Conservation (phyloP, 2,113 vertebrate species). For the Percina caprodes region DNA sequence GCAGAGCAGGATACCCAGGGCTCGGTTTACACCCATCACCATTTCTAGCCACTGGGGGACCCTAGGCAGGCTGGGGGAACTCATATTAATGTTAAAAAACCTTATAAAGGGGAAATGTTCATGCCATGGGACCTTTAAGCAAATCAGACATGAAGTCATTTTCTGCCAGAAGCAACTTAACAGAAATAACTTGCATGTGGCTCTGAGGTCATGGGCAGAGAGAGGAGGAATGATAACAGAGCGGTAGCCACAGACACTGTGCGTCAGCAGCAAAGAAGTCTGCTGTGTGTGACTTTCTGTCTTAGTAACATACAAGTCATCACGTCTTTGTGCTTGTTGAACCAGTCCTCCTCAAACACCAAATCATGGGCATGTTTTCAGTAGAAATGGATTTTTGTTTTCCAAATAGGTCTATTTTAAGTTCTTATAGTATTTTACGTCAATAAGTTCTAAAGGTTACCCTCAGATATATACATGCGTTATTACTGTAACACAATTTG, state of each 20-base stretch:
- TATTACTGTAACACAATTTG: too few relatives aligned
- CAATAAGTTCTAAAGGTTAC: too few relatives aligned
- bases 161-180: slow-evolving; percentile 72
- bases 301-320: slow-evolving; percentile 41
- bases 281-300: slow-evolving; percentile 33
- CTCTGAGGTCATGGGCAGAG: slow-evolving; percentile 75
- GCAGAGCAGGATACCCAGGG: too few relatives aligned
- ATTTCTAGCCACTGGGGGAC: too few relatives aligned
- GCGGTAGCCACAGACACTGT: slow-evolving; percentile 58
- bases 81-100: too few relatives aligned
- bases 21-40: too few relatives aligned
- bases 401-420: not conserved
- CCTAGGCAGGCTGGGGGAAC: too few relatives aligned
- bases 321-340: not conserved
- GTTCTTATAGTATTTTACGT: not conserved
- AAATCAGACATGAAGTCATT: slow-evolving; percentile 81
- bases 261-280: slow-evolving; percentile 58
- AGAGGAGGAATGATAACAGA: slow-evolving; percentile 76
- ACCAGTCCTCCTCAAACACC: not conserved
- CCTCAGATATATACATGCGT: too few relatives aligned
- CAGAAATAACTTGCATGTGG: slow-evolving; percentile 79
- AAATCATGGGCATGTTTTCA: not conserved
- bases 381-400: not conserved
- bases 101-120: too few relatives aligned
- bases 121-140: slow-evolving; percentile 33